Evolutionary conservation across 2,113 vertebrate genomes (phyloP), one percentile per base, ranked within the genome.

Genomic region (Lipotes vexillifer): DNA sequence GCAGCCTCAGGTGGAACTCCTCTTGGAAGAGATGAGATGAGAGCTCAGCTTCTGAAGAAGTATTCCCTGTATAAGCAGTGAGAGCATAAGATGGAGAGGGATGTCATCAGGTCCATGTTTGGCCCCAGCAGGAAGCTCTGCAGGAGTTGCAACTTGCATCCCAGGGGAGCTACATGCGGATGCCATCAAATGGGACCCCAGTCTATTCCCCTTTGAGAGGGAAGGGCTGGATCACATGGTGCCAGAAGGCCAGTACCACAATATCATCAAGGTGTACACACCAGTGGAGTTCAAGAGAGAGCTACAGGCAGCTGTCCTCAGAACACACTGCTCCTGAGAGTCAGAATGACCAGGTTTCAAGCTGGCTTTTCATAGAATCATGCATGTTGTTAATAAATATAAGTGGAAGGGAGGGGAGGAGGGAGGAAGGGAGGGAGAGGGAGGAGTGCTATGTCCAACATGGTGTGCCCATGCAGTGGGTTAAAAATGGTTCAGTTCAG

Each of bases 11-110:
- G 95, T 98, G 0, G 52, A 96, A 11, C 96, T 99, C 59, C 94
- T 98, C 13, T 98, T 98, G 72, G 99, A 99, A 75, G 99, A 99
- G 95, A 97, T 0, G 99, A 99, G 94, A 97, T 98, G 44, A 98
- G 99, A 97, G 99, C 99, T 17, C 93, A 99, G 57, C 98, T 99
- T 72, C 83, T 99, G 92, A 99, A 99, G 95, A 99, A 98, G 77
- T 99, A 99, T 99, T 90, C 97, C 84, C 59, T 96, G 71, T 99
- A 99, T 97, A 99, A 99, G 98, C 98, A 99, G 96, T 97, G 98
- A 9, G 99, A 99, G 96, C 98, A 99, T 52, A 57, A 98, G 95
- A 98, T 97, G 74, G 99, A 99, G 95, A 98, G 98, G 96, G 15
- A 98, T 12, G 97, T 98, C 11, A 96, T 99, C 33, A 80, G 97